A percentile compares a stretch with the other conserved stretches of the same genome.
Evolutionary conservation across 2,888 invertebrate genomes (phyloP).

Genomic region (Eupsilia transversa): DNA sequence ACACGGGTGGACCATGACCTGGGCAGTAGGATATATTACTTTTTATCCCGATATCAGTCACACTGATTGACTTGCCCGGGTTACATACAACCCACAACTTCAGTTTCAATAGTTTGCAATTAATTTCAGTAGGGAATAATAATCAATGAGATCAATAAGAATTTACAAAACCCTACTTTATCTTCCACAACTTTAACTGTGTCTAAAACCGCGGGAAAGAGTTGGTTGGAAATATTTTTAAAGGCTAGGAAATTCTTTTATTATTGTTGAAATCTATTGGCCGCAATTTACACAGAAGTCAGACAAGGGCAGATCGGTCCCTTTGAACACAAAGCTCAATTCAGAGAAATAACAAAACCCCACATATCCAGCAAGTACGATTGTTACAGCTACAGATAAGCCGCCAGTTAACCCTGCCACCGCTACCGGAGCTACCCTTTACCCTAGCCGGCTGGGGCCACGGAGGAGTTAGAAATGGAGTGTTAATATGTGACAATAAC

Average conservation of each 20-base stretch:
- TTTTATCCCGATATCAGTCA: too few species aligned
- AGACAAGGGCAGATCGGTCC: not conserved
- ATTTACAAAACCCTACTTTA: not conserved
- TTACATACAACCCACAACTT: too few species aligned
- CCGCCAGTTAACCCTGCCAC: slow-evolving; percentile 31
- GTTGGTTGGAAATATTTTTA: not conserved
- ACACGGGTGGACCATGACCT: too few species aligned
- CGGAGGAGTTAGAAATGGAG: slow-evolving; percentile 26
- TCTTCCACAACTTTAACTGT: too few species aligned
- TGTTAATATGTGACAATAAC: too few species aligned
- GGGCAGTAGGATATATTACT: too few species aligned
- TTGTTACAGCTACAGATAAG: slow-evolving; percentile 48
- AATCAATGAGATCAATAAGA: not conserved
- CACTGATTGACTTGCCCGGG: not conserved
- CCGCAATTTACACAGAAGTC: not conserved
- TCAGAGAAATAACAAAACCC: slow-evolving; percentile 32
- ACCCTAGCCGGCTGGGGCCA: slow-evolving; percentile 1
- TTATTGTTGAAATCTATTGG: not conserved
- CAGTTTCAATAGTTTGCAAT: not conserved
- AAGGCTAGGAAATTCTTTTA: not conserved
- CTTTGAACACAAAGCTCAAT: slow-evolving; percentile 18
- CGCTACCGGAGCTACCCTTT: slow-evolving; percentile 21
- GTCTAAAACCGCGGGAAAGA: not conserved
- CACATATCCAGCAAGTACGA: slow-evolving; percentile 9
- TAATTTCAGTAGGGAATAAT: not conserved